phyloP scores from a whole-genome alignment of 1,140 invertebrate species.

The Pogonomyrmex barbatus region DNA sequence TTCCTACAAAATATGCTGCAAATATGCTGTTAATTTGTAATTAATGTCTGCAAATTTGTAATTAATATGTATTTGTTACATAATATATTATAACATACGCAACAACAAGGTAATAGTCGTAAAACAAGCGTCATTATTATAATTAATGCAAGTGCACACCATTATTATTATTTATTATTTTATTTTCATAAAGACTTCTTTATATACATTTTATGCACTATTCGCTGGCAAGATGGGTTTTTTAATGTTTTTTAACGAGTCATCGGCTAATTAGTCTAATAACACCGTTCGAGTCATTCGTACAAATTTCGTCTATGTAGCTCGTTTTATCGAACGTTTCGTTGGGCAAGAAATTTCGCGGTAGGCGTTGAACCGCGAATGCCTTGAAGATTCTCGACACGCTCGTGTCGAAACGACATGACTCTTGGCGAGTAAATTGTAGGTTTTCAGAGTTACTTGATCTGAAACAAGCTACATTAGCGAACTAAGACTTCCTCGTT shows the following conservation, averaged over 20 bases:
- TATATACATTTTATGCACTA: neutral
- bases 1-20: neutral
- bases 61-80: neutral
- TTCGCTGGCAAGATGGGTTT: neutral
- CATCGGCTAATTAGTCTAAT: conserved; percentile 58
- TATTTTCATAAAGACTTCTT: conserved; percentile 12
- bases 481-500: conserved; percentile 44
- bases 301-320: conserved; percentile 13
- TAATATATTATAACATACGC: neutral
- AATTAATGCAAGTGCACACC: conserved; percentile 6
- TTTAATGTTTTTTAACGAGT: conserved; percentile 44
- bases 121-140: conserved; percentile 5
- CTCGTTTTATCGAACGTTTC: conserved; percentile 55
- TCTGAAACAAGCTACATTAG: conserved; percentile 61
- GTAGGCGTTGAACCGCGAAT: conserved; percentile 37
- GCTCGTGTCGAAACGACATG: conserved; percentile 54
- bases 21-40: neutral
- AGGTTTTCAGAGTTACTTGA: conserved; percentile 62
- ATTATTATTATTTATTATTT: conserved; percentile 31
- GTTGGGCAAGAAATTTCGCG: conserved; percentile 35
- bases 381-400: conserved; percentile 25
- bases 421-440: conserved; percentile 59
- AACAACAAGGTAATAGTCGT: neutral
- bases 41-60: neutral
- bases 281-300: conserved; percentile 33